phyloP scores from a whole-genome alignment of 2,888 invertebrate species.

The Tenthredo notha region DNA sequence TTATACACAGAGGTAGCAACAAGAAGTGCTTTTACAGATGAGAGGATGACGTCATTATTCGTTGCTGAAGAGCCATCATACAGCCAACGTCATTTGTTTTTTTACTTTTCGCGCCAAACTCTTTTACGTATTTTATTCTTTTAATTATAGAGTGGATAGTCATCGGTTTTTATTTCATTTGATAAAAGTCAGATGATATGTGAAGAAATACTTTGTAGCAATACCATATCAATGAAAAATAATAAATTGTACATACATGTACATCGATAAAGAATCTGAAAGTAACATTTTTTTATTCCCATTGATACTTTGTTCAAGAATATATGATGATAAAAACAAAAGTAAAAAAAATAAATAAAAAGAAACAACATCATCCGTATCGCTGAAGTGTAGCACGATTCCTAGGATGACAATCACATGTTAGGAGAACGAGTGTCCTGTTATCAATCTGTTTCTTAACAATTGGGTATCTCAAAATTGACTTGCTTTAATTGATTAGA shows the following conservation, averaged over 20 bases:
- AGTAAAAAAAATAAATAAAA: neutral
- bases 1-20: neutral
- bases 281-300: neutral
- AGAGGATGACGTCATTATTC: constrained; percentile 12
- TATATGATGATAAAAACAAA: neutral
- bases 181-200: neutral
- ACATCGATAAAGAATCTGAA: neutral
- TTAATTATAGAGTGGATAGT: neutral
- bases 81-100: constrained; percentile 38
- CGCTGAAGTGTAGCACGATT: neutral
- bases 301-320: neutral
- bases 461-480: constrained; percentile 1
- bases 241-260: neutral
- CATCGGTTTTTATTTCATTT: neutral
- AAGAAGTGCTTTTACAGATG: constrained; percentile 6
- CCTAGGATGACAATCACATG: constrained; percentile 9
- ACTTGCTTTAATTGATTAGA: constrained; percentile 30
- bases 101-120: constrained; percentile 20
- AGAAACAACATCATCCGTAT: neutral
- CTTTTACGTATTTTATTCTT: constrained; percentile 17
- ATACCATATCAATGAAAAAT: neutral
- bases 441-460: constrained; percentile 6
- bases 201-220: neutral
- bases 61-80: neutral
- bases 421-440: neutral